These are phyloP conservation scores for Furnarius figulus DNA, from an alignment of 2,113 vertebrate species.

Conservation along the genomic window DNA sequence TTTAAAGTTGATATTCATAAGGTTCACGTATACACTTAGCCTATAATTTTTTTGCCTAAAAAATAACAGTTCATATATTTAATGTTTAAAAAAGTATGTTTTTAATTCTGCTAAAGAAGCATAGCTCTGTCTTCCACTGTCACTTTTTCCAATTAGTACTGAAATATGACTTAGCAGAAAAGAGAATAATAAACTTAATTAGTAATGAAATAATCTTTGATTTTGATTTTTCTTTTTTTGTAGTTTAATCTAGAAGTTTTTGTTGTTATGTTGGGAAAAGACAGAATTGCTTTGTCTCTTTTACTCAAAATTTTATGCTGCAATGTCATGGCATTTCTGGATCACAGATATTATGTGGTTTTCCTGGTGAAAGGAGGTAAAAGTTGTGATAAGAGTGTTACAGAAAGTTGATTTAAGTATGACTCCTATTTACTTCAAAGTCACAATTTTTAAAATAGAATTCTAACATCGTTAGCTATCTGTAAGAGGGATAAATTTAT, in stretches of 20 bases:
- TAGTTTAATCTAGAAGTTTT: background rate
- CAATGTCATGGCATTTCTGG: background rate
- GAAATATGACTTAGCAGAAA: background rate
- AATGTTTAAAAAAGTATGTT: accelerated
- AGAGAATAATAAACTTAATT: background rate
- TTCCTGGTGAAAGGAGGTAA: background rate
- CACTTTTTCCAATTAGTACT: background rate
- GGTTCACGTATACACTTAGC: background rate
- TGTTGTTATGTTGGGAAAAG: background rate
- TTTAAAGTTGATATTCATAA: background rate
- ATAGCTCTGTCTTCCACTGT: background rate
- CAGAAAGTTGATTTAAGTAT: background rate
- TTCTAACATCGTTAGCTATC: background rate
- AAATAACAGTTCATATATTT: background rate
- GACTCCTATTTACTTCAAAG: background rate
- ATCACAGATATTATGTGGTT: background rate
- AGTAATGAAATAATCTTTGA: background rate
- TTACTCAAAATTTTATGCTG: background rate
- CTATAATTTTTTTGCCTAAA: background rate
- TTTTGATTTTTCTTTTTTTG: background rate
- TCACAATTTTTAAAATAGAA: background rate
- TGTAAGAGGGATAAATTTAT: background rate
- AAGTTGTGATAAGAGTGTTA: background rate
- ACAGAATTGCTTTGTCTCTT: background rate
- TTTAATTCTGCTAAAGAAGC: background rate